These are phyloP conservation scores for Aythya baeri DNA, from an alignment of 2,113 vertebrate genomes.

Conservation along the genomic window DNA sequence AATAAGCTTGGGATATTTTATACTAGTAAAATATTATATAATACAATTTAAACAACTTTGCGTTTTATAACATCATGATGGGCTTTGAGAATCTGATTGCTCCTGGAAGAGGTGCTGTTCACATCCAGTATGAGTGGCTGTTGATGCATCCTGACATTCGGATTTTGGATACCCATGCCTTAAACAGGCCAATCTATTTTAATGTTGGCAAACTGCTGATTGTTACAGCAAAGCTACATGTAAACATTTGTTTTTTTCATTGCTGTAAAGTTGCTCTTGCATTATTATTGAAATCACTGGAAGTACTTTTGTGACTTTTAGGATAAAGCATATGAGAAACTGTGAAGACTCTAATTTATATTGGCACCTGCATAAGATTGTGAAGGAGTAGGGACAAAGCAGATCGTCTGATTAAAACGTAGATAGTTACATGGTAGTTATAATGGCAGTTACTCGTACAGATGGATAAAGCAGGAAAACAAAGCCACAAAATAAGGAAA, in stretches of 20 bases:
- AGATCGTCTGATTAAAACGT: not conserved
- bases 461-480: conserved; percentile 7
- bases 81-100: not conserved
- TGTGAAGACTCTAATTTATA: not conserved
- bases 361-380: not conserved
- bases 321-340: not conserved
- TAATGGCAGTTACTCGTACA: not conserved
- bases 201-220: not conserved
- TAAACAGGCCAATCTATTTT: not conserved
- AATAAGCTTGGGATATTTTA: not conserved
- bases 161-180: not conserved
- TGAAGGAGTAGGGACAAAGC: not conserved
- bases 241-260: rapidly evolving
- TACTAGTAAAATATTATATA: not conserved
- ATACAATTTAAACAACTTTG: not conserved
- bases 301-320: not conserved
- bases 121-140: rapidly evolving
- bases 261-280: not conserved
- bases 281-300: not conserved
- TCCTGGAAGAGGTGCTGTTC: not conserved
- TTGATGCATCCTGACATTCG: not conserved
- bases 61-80: not conserved
- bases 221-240: not conserved
- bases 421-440: not conserved
- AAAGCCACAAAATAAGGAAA: conserved; percentile 28